Evolutionary conservation across 1,140 invertebrate genomes (phyloP), one percentile per base, ranked within the genome.

Genomic region (Drosophila varians): DNA sequence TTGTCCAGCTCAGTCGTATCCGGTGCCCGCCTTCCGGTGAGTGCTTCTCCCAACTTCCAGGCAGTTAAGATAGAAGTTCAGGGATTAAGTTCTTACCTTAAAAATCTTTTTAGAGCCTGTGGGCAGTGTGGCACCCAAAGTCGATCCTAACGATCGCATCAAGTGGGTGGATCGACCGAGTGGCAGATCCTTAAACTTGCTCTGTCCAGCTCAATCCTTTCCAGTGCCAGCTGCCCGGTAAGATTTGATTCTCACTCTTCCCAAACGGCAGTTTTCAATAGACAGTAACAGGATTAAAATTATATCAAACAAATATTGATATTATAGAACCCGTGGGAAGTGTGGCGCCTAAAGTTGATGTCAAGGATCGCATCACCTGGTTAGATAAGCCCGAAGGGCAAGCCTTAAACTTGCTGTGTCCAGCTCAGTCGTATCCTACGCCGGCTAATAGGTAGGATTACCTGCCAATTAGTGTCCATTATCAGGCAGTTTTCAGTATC

Each of bases 121-220:
- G 69, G 94, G 94, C 83, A 94, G 94, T 75, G 95, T 95, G 60
- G 93, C 94, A 36, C 96, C 96, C 26, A 95, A 95, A 91, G 94
- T 97, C 82, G 95, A 94, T 57, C 93, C 94, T 43, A 94, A 94
- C 53, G 94, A 95, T 87, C 92, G 77, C 28, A 74, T 89, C 3
- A 71, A 86, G 45, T 90, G 82, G 84, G 65, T 90, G 1, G 77
- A 88, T 53, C 86, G 60, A 5, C 71, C 72, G 1, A 46, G 25
- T 6, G 74, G 46, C 26, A 52, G 21, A 14, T 91, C 89, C 34
- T 49, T 91, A 9, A 91, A 94, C 49, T 89, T 94, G 48, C 91
- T 93, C 19, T 95, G 94, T 91, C 94, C 94, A 25, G 94, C 93
- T 26, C 94, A 95, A 91, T 94, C 93, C 16, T 95, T 93, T 91